Evolutionary conservation across 1,140 invertebrate genomes (phyloP), one percentile per base, ranked within the genome.

Genomic region (Eriocheir sinensis): DNA sequence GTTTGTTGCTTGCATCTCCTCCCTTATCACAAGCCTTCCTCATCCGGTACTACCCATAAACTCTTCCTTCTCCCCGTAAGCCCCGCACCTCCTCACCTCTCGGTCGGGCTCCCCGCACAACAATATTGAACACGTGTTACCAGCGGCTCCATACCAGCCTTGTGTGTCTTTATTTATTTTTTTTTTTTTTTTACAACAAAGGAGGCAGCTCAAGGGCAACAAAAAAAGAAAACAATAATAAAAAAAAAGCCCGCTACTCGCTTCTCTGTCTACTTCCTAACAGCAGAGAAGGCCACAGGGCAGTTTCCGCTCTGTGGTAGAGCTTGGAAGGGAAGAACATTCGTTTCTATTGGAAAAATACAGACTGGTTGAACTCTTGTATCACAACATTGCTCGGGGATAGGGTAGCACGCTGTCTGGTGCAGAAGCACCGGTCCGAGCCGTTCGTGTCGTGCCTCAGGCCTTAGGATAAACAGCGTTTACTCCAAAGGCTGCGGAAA

Each of bases 31-130:
- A 44, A 38, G n/a, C 21, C 38, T 53, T 21, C 38, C 89, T 36
- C 48, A 32, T 36, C 21, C 89, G n/a, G 12, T 53, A 21, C 38
- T 90, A 9, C 27, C 40, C 21, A 17, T 44, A 41, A 44, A 44
- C n/a, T n/a, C 89, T 36, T n/a, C 32, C 89, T n/a, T 21, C 89
- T 60, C 15, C 89, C 48, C 38, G n/a, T 44, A n/a, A n/a, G n/a
- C 27, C 27, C 60, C 60, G 27, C 60, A 48, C 44, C 44, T 15
- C 1, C 21, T n/a, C 60, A 2, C 60, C n/a, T n/a, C 27, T n/a
- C 60, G 27, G 12, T n/a, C 27, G 3, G 9, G 27, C n/a, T n/a
- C 27, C 27, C 60, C 60, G 27, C 1, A 72, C 21, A 21, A 72
- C 60, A 72, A 72, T 72, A 21, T n/a, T 6, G 27, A 72, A 21